These are phyloP conservation scores for Megaceryle maxima DNA, from an alignment of 2,113 vertebrate genomes.

Conservation along the genomic window DNA sequence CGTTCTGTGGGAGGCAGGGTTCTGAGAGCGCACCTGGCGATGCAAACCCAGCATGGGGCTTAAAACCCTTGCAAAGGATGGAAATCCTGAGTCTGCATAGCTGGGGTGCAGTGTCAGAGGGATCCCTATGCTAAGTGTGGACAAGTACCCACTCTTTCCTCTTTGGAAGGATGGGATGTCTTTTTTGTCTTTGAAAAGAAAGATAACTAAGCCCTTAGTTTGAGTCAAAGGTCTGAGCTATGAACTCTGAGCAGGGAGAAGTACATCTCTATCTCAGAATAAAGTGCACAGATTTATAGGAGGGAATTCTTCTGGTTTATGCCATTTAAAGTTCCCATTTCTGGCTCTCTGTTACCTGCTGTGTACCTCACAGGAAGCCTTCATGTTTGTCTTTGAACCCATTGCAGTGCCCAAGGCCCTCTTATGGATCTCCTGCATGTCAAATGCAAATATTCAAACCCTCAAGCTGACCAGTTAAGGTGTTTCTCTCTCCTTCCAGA, in stretches of 20 bases:
- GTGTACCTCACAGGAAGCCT: not conserved
- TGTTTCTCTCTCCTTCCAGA: not conserved
- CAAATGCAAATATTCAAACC: not conserved
- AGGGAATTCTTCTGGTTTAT: not conserved
- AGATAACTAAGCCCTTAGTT: not conserved
- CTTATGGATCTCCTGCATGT: not conserved
- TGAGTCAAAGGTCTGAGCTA: not conserved
- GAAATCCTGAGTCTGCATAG: not conserved
- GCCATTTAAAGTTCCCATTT: not conserved
- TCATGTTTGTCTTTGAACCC: not conserved
- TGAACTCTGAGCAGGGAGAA: not conserved
- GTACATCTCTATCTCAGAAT: accelerated
- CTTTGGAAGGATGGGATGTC: not conserved
- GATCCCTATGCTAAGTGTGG: not conserved
- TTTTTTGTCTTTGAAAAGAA: not conserved
- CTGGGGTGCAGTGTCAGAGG: not conserved
- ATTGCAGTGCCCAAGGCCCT: not conserved
- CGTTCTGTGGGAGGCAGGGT: not conserved
- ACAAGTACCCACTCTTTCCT: not conserved
- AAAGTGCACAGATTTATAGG: not conserved
- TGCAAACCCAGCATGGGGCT: not conserved
- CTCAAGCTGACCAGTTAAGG: not conserved
- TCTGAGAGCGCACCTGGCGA: not conserved
- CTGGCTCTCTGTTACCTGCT: not conserved
- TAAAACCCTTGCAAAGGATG: not conserved